Percentiles rank a stretch among this genome's conserved stretches.
These are phyloP conservation scores for Gambelia wislizenii DNA, from an alignment of 2,797 vertebrate genomes.

Conservation along the genomic window DNA sequence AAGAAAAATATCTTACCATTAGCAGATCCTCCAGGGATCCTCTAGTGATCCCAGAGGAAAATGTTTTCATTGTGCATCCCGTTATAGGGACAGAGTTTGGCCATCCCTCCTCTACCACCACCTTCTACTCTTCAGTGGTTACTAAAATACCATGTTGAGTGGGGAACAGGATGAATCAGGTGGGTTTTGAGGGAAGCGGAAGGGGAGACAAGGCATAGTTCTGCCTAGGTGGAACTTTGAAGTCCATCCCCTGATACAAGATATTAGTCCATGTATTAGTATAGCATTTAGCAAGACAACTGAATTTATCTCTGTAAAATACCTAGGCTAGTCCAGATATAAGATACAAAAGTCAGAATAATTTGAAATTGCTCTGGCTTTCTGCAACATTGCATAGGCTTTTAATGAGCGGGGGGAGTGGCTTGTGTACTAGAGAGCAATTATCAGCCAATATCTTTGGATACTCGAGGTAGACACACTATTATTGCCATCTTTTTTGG, in stretches of 20 bases:
- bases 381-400: neutral
- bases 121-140: no score
- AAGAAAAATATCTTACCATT: neutral
- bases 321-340: no score
- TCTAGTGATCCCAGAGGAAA: no score
- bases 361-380: neutral
- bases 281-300: neutral
- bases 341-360: neutral
- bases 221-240: no score
- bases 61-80: no score
- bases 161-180: no score
- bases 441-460: neutral
- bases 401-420: neutral
- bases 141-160: no score
- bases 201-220: no score
- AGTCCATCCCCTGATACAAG: neutral
- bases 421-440: neutral
- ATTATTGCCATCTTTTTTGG: slow-evolving; percentile 33
- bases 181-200: no score
- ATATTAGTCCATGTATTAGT: neutral
- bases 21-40: neutral
- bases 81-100: no score
- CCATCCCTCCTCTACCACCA: no score
- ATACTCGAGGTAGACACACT: neutral
- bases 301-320: slow-evolving; percentile 2